Conservation (phyloP, 2,797 vertebrate species). For the Caiman crocodilus region DNA sequence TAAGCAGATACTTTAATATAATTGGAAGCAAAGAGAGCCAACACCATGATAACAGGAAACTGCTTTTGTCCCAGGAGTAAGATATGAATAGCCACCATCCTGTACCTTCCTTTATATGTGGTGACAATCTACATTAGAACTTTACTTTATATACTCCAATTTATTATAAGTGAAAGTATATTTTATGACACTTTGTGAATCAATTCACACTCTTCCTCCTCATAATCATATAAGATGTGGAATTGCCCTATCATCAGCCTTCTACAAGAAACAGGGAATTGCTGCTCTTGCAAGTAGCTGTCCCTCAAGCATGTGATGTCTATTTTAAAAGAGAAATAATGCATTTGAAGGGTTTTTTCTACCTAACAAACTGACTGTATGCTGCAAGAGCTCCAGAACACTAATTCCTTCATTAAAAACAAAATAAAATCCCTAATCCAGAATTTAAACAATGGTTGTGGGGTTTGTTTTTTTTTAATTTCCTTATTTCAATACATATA, state of each 20-base stretch:
- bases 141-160: neutral
- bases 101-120: neutral
- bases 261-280: neutral
- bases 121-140: neutral
- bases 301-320: slow-evolving; percentile 8
- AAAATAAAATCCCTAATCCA: neutral
- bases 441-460: neutral
- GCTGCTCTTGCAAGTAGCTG: neutral
- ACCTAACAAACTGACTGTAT: neutral
- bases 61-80: neutral
- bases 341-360: neutral
- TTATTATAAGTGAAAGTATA: neutral
- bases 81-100: neutral
- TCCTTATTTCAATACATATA: neutral
- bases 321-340: neutral
- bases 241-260: neutral
- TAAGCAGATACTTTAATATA: neutral
- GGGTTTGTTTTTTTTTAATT: neutral
- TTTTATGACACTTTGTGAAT: slow-evolving; percentile 15
- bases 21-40: no score
- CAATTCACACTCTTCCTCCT: slow-evolving; percentile 8
- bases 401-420: neutral
- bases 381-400: neutral
- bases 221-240: slow-evolving; percentile 5
- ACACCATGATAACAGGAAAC: neutral